A percentile compares a stretch with the other conserved stretches of the same genome.
These are phyloP conservation scores for Carettochelys insculpta DNA, from an alignment of 2,113 vertebrate species.

Conservation along the genomic window DNA sequence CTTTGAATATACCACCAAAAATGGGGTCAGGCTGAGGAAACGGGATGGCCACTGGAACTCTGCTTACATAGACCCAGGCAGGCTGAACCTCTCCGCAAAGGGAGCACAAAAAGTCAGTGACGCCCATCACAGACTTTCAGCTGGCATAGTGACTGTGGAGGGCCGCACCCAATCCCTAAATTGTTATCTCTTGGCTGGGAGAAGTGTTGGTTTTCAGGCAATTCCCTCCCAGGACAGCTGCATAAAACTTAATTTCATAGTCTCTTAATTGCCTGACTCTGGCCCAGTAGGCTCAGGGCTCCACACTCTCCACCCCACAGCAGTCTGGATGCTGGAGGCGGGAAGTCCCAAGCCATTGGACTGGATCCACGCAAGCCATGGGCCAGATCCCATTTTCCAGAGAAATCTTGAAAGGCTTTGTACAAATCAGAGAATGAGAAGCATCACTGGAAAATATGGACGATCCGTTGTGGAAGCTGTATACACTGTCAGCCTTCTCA, in stretches of 20 bases:
- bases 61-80: neutral
- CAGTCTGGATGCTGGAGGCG: no score
- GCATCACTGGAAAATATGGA: neutral
- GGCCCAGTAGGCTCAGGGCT: no score
- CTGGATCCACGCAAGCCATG: no score
- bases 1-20: neutral
- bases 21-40: neutral
- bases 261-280: no score
- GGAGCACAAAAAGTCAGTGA: neutral
- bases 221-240: neutral
- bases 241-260: neutral
- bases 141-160: neutral
- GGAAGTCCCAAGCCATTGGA: no score
- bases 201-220: neutral
- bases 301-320: no score
- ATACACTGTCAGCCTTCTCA: neutral
- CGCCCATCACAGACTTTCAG: neutral
- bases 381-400: no score
- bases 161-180: neutral
- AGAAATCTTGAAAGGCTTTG: neutral
- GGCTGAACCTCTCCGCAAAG: neutral
- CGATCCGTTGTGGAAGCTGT: rapidly evolving
- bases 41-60: neutral
- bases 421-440: neutral
- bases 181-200: rapidly evolving